Percentiles rank a stretch among this genome's conserved stretches.
Evolutionary conservation across 2,113 vertebrate genomes (phyloP).

Genomic region (Cyprinodon brontotheroides): DNA sequence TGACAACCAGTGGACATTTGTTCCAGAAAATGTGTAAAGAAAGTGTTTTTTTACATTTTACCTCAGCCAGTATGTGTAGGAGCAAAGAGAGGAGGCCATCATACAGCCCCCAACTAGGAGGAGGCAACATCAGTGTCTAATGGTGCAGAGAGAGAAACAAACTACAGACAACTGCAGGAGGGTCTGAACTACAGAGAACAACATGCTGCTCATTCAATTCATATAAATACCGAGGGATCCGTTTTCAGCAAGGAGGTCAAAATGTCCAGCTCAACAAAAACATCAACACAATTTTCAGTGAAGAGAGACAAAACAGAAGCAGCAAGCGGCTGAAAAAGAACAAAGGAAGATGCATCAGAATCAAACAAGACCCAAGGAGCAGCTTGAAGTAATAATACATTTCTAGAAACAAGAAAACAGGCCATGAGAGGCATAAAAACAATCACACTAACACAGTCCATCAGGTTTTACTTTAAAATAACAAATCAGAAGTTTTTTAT

Average conservation of each 20-base stretch:
- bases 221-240: slow-evolving; percentile 39
- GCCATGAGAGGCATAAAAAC: background rate
- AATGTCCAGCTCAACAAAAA: slow-evolving; percentile 58
- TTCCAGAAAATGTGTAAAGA: background rate
- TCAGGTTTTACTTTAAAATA: too few species aligned
- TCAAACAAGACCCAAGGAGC: background rate
- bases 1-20: background rate
- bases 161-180: background rate
- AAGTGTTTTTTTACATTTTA: background rate
- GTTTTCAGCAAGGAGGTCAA: slow-evolving; percentile 57
- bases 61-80: slow-evolving; percentile 71
- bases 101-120: slow-evolving; percentile 71
- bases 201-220: slow-evolving; percentile 36
- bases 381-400: background rate
- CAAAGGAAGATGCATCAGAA: background rate
- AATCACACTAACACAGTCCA: background rate
- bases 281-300: slow-evolving; percentile 44
- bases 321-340: slow-evolving; percentile 66
- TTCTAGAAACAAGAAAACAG: background rate
- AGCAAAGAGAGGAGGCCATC: slow-evolving; percentile 78
- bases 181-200: background rate
- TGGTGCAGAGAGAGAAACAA: slow-evolving; percentile 3
- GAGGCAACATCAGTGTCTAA: slow-evolving; percentile 44
- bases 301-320: slow-evolving; percentile 74
- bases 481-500: too few species aligned